Evolutionary conservation across 2,113 vertebrate species (phyloP).

Genomic region (Nicator chloris): DNA sequence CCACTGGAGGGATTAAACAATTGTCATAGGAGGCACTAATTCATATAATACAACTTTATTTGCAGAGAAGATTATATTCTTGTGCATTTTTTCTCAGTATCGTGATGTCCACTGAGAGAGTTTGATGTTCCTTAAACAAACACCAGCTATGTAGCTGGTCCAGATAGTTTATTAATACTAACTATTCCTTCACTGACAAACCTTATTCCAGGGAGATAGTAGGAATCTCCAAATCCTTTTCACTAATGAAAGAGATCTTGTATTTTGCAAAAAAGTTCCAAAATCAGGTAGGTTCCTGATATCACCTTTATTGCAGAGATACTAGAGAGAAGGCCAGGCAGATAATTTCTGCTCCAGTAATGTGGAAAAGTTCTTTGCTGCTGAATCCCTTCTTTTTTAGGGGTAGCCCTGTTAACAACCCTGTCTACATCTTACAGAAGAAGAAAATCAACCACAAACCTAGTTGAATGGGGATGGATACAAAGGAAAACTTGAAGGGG

Average conservation of each 20-base stretch:
- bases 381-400: background rate
- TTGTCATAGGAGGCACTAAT: background rate
- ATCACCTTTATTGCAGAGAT: background rate
- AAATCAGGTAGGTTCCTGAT: background rate
- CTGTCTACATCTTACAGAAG: background rate
- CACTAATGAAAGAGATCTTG: background rate
- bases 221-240: background rate
- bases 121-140: background rate
- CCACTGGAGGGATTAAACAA: background rate
- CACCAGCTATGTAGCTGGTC: background rate
- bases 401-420: background rate
- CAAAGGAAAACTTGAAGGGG: background rate
- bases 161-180: background rate
- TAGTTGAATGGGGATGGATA: background rate
- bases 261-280: background rate
- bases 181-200: background rate
- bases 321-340: background rate
- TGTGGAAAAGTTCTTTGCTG: background rate
- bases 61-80: background rate
- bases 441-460: constrained; percentile 13
- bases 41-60: too few relatives aligned
- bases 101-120: fast-evolving
- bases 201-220: background rate
- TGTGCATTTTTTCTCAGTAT: background rate
- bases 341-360: background rate